Evolutionary conservation across 2,113 vertebrate genomes (phyloP).

Genomic region (Xyliphius kryptos): DNA sequence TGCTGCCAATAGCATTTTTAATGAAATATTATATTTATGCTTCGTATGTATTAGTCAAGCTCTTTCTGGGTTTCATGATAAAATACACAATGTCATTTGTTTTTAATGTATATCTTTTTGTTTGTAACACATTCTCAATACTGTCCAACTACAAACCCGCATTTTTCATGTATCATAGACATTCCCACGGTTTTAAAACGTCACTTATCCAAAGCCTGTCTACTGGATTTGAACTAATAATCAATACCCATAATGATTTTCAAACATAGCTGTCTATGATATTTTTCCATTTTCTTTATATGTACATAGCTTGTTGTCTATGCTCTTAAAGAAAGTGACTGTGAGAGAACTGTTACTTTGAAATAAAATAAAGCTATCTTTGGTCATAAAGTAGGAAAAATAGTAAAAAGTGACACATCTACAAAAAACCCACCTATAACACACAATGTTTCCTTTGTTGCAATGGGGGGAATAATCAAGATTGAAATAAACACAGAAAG

Average conservation of each 20-base stretch:
- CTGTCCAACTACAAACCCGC: slow-evolving; percentile 1
- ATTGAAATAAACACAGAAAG: too few relatives aligned
- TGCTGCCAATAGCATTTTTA: neutral
- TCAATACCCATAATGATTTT: slow-evolving; percentile 7
- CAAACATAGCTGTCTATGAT: too few relatives aligned
- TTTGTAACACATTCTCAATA: slow-evolving; percentile 14
- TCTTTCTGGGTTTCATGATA: slow-evolving; percentile 28
- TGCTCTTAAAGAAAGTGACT: too few relatives aligned
- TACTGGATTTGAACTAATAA: slow-evolving; percentile 17
- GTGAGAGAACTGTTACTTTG: too few relatives aligned
- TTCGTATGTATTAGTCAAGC: slow-evolving; percentile 29
- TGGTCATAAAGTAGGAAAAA: slow-evolving; percentile 87
- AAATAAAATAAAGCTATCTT: slow-evolving; percentile 73
- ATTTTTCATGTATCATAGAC: slow-evolving; percentile 6
- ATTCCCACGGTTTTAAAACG: slow-evolving; percentile 4
- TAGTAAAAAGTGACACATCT: too few relatives aligned
- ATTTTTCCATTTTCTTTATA: too few relatives aligned
- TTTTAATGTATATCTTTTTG: slow-evolving; percentile 25
- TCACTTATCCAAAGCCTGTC: slow-evolving; percentile 15
- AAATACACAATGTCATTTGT: too few relatives aligned
- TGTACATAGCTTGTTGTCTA: too few relatives aligned
- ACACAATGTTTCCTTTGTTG: slow-evolving; percentile 26
- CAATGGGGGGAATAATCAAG: too few relatives aligned
- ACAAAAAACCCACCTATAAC: slow-evolving; percentile 40
- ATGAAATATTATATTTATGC: slow-evolving; percentile 11